These are phyloP conservation scores for Drosophila ogumai DNA, from an alignment of 1,140 invertebrate species.

Conservation along the genomic window DNA sequence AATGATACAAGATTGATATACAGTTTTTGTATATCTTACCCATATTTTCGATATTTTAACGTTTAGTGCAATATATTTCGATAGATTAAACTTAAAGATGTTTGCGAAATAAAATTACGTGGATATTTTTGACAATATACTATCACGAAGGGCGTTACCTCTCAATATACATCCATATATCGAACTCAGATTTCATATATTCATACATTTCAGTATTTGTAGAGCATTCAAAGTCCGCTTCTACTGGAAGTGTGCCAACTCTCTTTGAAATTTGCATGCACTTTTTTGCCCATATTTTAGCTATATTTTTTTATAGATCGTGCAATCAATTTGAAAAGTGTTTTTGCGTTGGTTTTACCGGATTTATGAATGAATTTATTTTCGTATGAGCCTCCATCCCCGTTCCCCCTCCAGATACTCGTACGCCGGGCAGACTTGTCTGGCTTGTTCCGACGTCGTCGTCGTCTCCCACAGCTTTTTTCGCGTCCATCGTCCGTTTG, in stretches of 20 bases:
- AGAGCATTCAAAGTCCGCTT: conserved; percentile 10
- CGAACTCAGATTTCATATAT: too few species aligned
- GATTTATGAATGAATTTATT: conserved; percentile 84
- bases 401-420: conserved; percentile 29
- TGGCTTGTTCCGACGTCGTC: conserved; percentile 50
- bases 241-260: not conserved
- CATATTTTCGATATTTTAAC: too few species aligned
- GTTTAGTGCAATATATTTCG: too few species aligned
- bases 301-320: conserved; percentile 59
- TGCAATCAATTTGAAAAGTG: conserved; percentile 80
- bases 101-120: too few species aligned
- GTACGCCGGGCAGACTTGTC: conserved; percentile 69
- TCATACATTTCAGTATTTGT: not conserved
- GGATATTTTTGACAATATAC: too few species aligned
- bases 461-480: conserved; percentile 54
- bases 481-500: conserved; percentile 35
- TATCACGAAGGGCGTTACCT: too few species aligned
- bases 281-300: conserved; percentile 43
- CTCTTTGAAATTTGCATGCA: conserved; percentile 30
- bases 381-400: conserved; percentile 55
- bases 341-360: conserved; percentile 82
- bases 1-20: too few species aligned
- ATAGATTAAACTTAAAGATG: too few species aligned
- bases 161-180: too few species aligned
- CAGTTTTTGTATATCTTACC: too few species aligned